Evolutionary conservation across 2,888 invertebrate species (phyloP).

Genomic region (Eulithis testata): DNA sequence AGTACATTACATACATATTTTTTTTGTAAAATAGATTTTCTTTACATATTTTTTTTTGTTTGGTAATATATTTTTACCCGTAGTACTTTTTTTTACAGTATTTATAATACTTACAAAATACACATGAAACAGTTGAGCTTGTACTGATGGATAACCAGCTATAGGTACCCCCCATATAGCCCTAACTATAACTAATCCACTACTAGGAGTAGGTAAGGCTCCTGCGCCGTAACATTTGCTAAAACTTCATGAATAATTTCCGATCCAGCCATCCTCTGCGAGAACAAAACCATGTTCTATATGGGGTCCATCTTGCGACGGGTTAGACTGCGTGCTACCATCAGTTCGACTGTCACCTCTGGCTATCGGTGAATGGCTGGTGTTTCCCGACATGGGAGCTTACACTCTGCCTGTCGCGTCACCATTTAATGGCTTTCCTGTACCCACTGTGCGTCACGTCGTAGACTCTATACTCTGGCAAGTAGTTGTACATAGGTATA

Average conservation of each 20-base stretch:
- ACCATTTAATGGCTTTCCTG: conserved; percentile 96
- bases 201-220: too few species aligned
- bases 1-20: too few species aligned
- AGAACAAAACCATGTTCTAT: conserved; percentile 86
- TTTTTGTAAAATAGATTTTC: too few species aligned
- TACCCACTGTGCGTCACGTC: conserved; percentile 89
- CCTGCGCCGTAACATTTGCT: too few species aligned
- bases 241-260: background rate
- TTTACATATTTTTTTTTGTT: too few species aligned
- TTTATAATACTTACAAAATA: too few species aligned
- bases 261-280: conserved; percentile 49
- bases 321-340: conserved; percentile 92
- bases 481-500: conserved; percentile 46
- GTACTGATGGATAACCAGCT: too few species aligned
- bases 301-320: conserved; percentile 99
- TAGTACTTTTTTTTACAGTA: too few species aligned
- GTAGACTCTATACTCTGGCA: conserved; percentile 86
- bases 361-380: conserved; percentile 93
- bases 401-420: conserved; percentile 97
- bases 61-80: too few species aligned
- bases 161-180: too few species aligned
- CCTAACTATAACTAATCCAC: too few species aligned
- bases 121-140: too few species aligned
- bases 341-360: conserved; percentile 86
- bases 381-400: conserved; percentile 99